Base-by-base conservation (phyloP, 2,888 invertebrate species). In the Drosophila robusta region DNA sequence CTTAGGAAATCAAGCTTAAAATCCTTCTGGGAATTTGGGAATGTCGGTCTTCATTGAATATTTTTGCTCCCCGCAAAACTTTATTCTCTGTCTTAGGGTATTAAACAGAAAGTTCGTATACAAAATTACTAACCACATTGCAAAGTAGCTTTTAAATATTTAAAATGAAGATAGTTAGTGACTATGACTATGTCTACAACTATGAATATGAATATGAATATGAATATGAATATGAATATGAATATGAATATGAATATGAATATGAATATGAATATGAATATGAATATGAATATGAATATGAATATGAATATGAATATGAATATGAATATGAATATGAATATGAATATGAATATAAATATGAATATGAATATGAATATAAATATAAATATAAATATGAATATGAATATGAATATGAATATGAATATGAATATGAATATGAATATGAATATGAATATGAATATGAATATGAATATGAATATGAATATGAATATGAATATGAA, bases 351-450 rank as follows among this genome's bases (percentile, higher is more conserved):
- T 47, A 47, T 47, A 32, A 47, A 39, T 39, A 36, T 39, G 39
- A 39, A 47, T 47, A 47, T 32, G 46, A 32, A 18, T 46, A 46
- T 46, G 16, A 46, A 32, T 32, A 46, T 22, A 3, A 34, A 34
- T 49, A 49, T 36, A 36, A 50, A 50, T 50, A 50, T 50, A 24
- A 50, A 50, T 38, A 50, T 50, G 49, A 50, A 24, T 50, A 50
- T 50, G 36, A 50, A 50, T 36, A 50, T 50, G 24, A 24, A 38
- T 50, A 38, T 38, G 24, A 50, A 36, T 36, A 36, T 36, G 14
- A 50, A 50, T 38, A 38, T 50, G 22, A 49, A 49, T 36, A 22
- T 49, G 34, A 36, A 36, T 36, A 36, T 22, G 49, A 49, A 49
- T 49, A n/a, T 34, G 34, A 36, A 49, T 49, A 5, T 34, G 49